phyloP scores from a whole-genome alignment of 2,113 vertebrate genomes.

The Pelobates fuscus region DNA sequence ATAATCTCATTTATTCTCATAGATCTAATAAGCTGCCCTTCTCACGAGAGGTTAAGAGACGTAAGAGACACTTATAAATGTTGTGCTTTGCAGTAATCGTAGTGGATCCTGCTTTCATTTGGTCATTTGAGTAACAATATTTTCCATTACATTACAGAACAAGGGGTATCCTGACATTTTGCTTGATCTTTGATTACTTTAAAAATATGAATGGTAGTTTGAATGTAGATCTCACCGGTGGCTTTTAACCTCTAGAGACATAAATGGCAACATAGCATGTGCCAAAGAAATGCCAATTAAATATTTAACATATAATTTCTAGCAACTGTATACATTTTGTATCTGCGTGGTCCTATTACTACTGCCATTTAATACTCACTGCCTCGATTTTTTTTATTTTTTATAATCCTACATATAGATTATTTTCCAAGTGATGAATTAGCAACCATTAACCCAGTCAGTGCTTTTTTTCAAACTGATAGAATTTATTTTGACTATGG shows the following conservation, averaged over 20 bases:
- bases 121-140: slow-evolving; percentile 26
- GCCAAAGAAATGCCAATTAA: no score
- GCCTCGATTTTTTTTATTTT: no score
- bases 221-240: background rate
- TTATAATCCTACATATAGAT: no score
- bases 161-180: slow-evolving; percentile 9
- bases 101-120: slow-evolving; percentile 41
- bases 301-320: no score
- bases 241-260: background rate
- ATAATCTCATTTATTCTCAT: slow-evolving; percentile 66
- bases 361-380: no score
- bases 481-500: no score
- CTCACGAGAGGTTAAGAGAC: slow-evolving; percentile 51
- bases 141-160: slow-evolving; percentile 9
- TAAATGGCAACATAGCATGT: no score
- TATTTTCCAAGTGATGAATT: no score
- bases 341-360: no score
- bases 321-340: no score
- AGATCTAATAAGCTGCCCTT: slow-evolving; percentile 59
- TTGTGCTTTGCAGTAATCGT: slow-evolving; percentile 1
- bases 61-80: slow-evolving; percentile 50
- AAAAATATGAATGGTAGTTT: background rate
- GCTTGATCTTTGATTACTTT: background rate
- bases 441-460: no score
- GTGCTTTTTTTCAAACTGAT: no score